phyloP scores from a whole-genome alignment of 2,113 vertebrate species.

The Corapipo altera region DNA sequence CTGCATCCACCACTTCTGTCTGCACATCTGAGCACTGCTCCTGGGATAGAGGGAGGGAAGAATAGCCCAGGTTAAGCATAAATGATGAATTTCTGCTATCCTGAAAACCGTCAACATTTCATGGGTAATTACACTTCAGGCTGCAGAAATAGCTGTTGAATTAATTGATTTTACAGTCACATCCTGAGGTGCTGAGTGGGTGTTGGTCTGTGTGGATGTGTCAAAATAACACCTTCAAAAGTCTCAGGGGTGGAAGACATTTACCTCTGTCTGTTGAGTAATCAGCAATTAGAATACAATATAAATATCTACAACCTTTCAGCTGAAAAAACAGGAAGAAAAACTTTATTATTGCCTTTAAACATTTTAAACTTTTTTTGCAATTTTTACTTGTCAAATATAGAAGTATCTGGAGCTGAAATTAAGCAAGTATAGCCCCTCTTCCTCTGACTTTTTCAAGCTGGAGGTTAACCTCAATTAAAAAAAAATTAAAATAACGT shows the following conservation, averaged over 20 bases:
- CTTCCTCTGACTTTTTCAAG: background rate
- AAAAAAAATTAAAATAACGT: background rate
- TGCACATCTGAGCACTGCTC: background rate
- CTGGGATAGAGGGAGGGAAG: background rate
- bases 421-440: background rate
- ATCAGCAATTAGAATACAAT: background rate
- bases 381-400: background rate
- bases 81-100: background rate
- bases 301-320: background rate
- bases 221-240: background rate
- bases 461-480: background rate
- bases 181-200: background rate
- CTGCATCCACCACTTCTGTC: background rate
- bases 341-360: background rate
- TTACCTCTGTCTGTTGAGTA: background rate
- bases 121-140: background rate
- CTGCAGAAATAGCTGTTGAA: constrained; percentile 13
- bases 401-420: background rate
- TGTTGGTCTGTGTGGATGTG: background rate
- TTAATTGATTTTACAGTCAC: constrained; percentile 25
- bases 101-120: background rate
- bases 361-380: background rate
- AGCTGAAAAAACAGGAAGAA: background rate
- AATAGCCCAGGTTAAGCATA: background rate
- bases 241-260: background rate